Evolutionary conservation across 2,888 invertebrate species (phyloP), one percentile per base, ranked within the genome.

Genomic region (Caenorhabditis uteleia): DNA sequence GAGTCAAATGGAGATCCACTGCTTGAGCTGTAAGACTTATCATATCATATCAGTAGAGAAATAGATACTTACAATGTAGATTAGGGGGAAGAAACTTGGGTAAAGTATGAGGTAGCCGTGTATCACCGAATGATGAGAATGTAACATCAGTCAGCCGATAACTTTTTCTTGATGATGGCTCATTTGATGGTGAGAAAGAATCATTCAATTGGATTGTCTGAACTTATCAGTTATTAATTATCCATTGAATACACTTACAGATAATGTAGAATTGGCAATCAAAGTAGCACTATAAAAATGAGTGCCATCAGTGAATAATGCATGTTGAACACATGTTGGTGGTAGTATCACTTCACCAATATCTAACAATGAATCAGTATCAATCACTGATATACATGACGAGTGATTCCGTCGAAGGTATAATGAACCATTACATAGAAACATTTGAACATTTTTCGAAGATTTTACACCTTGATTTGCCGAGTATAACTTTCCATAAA

Each of bases 401-500:
- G 83, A 83, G 16, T 80, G 74, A 20, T 72, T 68, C 16, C 79
- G 66, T 23, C 82, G 65, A 8, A 83, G 68, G 40, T 82, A 83
- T 18, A 83, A 45, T 6, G 79, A 77, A 16, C 74, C 68, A 47
- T 77, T 77, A 62, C 80, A 83, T 14, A 77, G 70, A 38, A 73
- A 65, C 39, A 83, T 64, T 55, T 72, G 65, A 18, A 76, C 75
- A 26, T 78, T 78, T 38, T 74, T 76, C 74, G 66, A 74, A 2
- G 76, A 89, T 83, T 88, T 84, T 84, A 92, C 90, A 25, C 90
- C 88, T 25, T 66, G 66, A 84, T 92, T 92, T 83, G 90, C 89
- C 69, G 89, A 86, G 83, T 93, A 92, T 21, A 93, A 88, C 81
- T 92, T 91, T n/a, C 93, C 95, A 85, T 90, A 90, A 72, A 92